These are phyloP conservation scores for Ctenopoma multispine DNA, from an alignment of 2,797 vertebrate genomes.

Conservation along the genomic window DNA sequence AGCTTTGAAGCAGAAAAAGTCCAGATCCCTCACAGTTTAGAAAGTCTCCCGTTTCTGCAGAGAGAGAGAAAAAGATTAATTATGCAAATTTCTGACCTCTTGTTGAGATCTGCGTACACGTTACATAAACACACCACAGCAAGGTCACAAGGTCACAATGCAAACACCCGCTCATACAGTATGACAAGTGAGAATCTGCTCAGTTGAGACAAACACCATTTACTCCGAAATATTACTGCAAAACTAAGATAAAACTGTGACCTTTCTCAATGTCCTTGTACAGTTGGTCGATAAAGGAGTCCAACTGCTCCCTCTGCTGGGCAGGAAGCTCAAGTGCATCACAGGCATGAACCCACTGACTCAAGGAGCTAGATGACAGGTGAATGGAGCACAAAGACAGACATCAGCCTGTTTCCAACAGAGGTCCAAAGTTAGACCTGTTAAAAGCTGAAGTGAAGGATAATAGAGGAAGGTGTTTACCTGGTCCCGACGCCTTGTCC, in stretches of 20 bases:
- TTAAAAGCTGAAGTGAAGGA: not conserved
- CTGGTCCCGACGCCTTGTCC: slow-evolving; percentile 99
- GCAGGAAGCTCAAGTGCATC: slow-evolving; percentile 90
- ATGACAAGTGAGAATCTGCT: slow-evolving; percentile 33
- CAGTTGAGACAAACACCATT: slow-evolving; percentile 27
- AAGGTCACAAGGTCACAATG: slow-evolving; percentile 1
- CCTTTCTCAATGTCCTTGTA: slow-evolving; percentile 99
- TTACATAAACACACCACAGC: slow-evolving; percentile 16
- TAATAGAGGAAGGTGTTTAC: slow-evolving; percentile 69
- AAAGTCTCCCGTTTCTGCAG: slow-evolving; percentile 94
- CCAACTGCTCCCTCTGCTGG: slow-evolving; percentile 93
- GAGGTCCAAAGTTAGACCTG: not conserved
- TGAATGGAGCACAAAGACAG: not conserved
- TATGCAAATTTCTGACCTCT: slow-evolving; percentile 37
- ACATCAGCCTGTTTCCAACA: not conserved
- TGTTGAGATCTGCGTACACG: slow-evolving; percentile 9
- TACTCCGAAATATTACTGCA: slow-evolving; percentile 42
- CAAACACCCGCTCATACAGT: slow-evolving; percentile 19
- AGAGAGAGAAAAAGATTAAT: slow-evolving; percentile 27
- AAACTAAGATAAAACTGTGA: slow-evolving; percentile 72
- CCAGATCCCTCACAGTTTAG: slow-evolving; percentile 98
- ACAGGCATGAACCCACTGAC: slow-evolving; percentile 97
- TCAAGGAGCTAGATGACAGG: slow-evolving; percentile 87
- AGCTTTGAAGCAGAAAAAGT: slow-evolving; percentile 96
- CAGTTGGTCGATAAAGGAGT: slow-evolving; percentile 95